These are phyloP conservation scores for Monochamus alternatus DNA, from an alignment of 2,888 invertebrate species.

Conservation along the genomic window DNA sequence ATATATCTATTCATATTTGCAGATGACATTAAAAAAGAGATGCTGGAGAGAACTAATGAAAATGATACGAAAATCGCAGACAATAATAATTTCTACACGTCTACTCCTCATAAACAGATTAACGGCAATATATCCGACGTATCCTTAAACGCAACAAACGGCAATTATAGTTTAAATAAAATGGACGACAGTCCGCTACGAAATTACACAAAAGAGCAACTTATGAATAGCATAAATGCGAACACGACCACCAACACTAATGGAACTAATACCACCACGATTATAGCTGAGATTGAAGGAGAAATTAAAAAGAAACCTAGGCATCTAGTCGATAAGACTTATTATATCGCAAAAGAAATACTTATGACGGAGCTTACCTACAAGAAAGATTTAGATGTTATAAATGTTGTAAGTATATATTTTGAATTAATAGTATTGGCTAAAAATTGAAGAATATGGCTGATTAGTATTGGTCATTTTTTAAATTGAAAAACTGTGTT, in stretches of 20 bases:
- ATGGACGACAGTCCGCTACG: constrained; percentile 60
- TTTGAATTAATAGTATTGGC: too few relatives aligned
- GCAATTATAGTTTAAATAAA: constrained; percentile 55
- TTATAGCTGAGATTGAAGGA: constrained; percentile 69
- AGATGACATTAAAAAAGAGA: constrained; percentile 56
- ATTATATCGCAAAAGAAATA: constrained; percentile 92
- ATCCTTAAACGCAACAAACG: constrained; percentile 70
- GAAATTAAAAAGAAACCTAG: constrained; percentile 68
- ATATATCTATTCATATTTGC: constrained; percentile 38
- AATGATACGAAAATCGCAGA: constrained; percentile 56
- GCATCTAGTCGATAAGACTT: constrained; percentile 76
- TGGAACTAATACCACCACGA: constrained; percentile 65
- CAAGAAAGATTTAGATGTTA: constrained; percentile 93
- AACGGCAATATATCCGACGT: constrained; percentile 68
- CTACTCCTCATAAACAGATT: constrained; percentile 69
- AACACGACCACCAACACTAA: constrained; percentile 48
- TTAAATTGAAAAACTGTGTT: too few relatives aligned
- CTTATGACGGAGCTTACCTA: constrained; percentile 97
- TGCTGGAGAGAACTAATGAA: constrained; percentile 47
- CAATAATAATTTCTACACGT: constrained; percentile 69
- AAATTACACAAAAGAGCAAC: constrained; percentile 64
- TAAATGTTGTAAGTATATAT: constrained; percentile 82
- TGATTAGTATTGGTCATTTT: too few relatives aligned
- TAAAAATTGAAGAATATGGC: too few relatives aligned
- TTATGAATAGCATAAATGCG: constrained; percentile 69